Conservation (phyloP, 2,888 invertebrate species). For the Drosophila koepferae region DNA sequence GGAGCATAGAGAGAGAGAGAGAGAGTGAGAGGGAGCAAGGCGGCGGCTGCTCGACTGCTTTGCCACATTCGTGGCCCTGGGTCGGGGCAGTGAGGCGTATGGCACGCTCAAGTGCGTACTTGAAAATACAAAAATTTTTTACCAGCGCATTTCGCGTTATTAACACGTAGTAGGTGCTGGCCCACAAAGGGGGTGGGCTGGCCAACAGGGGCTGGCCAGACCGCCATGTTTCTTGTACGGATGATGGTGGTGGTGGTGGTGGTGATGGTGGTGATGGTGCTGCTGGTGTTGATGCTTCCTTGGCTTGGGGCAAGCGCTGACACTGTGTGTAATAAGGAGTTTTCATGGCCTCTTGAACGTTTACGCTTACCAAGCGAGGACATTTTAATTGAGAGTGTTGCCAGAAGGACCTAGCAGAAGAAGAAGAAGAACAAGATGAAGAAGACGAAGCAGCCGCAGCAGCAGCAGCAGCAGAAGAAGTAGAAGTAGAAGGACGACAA, state of each 20-base stretch:
- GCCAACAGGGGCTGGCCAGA: not conserved
- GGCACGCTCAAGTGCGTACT: conserved; percentile 64
- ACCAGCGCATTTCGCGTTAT: conserved; percentile 77
- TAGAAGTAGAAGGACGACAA: conserved; percentile 47
- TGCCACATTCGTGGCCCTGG: conserved; percentile 17
- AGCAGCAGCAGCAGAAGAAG: conserved; percentile 14
- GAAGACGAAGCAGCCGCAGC: conserved; percentile 9
- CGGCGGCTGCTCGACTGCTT: not conserved
- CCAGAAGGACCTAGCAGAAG: conserved; percentile 64
- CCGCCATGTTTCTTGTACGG: not conserved
- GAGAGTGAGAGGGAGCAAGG: no score
- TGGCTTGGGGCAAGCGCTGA: conserved; percentile 52
- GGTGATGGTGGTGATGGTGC: conserved; percentile 19
- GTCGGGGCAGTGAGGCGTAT: conserved; percentile 68
- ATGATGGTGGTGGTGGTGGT: conserved; percentile 22
- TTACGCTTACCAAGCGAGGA: conserved; percentile 81
- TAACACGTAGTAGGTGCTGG: conserved; percentile 76
- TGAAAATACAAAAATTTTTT: conserved; percentile 77
- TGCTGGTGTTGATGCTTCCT: conserved; percentile 15
- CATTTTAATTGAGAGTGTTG: conserved; percentile 82
- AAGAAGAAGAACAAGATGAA: conserved; percentile 6
- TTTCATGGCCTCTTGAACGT: conserved; percentile 81
- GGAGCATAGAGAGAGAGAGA: not conserved
- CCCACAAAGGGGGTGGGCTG: not conserved
- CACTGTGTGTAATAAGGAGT: conserved; percentile 81